Percentiles rank a stretch among this genome's conserved stretches.
phyloP scores from a whole-genome alignment of 2,888 invertebrate genomes.

The Thymelicus acteon region DNA sequence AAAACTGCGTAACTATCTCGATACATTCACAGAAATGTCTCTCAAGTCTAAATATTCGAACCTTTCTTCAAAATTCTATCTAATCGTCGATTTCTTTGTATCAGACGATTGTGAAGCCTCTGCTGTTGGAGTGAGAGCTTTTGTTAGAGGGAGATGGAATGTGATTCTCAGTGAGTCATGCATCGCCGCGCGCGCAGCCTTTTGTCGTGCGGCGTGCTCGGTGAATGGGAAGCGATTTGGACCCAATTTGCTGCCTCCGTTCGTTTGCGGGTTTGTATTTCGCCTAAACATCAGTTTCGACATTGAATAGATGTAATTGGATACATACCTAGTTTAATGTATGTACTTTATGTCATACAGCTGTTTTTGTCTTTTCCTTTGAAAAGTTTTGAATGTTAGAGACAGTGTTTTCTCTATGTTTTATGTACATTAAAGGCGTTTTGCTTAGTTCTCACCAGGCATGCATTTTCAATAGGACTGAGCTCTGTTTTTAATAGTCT shows the following conservation, averaged over 20 bases:
- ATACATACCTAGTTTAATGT: too few species aligned
- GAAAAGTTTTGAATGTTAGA: too few species aligned
- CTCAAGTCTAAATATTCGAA: slow-evolving; percentile 13
- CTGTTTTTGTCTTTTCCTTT: too few species aligned
- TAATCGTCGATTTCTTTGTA: slow-evolving; percentile 42
- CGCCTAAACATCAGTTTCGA: background rate
- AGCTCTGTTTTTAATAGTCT: too few species aligned
- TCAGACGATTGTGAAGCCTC: slow-evolving; percentile 42
- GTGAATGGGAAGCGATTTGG: slow-evolving; percentile 36
- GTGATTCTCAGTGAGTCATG: slow-evolving; percentile 68
- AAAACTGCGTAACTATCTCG: background rate
- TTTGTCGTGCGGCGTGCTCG: slow-evolving; percentile 43
- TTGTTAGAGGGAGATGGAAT: slow-evolving; percentile 62
- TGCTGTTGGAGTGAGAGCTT: slow-evolving; percentile 48
- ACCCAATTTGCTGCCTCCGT: slow-evolving; percentile 26
- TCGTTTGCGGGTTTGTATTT: slow-evolving; percentile 16
- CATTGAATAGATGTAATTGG: too few species aligned
- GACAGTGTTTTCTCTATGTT: too few species aligned
- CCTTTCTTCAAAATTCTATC: slow-evolving; percentile 39
- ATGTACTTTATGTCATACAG: too few species aligned
- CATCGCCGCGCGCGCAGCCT: slow-evolving; percentile 62
- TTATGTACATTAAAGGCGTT: too few species aligned
- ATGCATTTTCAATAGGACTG: too few species aligned
- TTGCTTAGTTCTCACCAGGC: too few species aligned
- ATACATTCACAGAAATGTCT: background rate